Evolutionary conservation across 2,797 vertebrate genomes (phyloP).

Genomic region (Pseudotriccus pelzelni): DNA sequence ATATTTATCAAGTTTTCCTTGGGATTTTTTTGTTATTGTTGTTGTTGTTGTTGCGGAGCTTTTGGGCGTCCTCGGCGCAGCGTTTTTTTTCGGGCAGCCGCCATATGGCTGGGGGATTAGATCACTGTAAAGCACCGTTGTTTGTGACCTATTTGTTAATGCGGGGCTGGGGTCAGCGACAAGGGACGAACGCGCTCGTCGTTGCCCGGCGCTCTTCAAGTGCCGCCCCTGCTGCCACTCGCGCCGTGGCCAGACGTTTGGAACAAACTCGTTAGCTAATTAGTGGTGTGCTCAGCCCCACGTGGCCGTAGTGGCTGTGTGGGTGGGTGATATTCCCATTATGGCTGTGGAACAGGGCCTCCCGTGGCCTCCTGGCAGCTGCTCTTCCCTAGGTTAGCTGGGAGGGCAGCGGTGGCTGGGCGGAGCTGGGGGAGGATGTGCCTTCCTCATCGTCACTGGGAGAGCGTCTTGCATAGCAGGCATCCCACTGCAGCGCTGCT

Average conservation of each 20-base stretch:
- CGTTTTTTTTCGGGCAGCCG: neutral
- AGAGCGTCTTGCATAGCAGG: neutral
- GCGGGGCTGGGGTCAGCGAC: conserved; percentile 15
- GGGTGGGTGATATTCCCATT: neutral
- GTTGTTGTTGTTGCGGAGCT: neutral
- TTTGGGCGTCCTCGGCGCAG: neutral
- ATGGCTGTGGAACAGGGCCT: neutral
- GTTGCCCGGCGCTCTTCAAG: neutral
- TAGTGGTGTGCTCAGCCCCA: conserved; percentile 37
- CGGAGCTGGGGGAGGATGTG: neutral
- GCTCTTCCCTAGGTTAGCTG: neutral
- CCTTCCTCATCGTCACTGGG: neutral
- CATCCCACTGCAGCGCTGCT: neutral
- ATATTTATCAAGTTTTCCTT: conserved; percentile 44
- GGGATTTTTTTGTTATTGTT: conserved; percentile 20
- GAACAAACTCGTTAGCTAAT: conserved; percentile 61
- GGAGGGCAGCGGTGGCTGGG: neutral
- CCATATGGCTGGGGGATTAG: conserved; percentile 66
- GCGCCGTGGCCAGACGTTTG: neutral
- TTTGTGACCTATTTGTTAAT: conserved; percentile 63
- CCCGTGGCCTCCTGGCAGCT: conserved; percentile 24
- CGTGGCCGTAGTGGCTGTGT: neutral
- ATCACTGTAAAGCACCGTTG: conserved; percentile 35
- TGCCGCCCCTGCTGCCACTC: conserved; percentile 12
- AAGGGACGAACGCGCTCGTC: neutral